These are phyloP conservation scores for Cyclargus thomasi DNA, from an alignment of 1,140 invertebrate species.

Conservation along the genomic window DNA sequence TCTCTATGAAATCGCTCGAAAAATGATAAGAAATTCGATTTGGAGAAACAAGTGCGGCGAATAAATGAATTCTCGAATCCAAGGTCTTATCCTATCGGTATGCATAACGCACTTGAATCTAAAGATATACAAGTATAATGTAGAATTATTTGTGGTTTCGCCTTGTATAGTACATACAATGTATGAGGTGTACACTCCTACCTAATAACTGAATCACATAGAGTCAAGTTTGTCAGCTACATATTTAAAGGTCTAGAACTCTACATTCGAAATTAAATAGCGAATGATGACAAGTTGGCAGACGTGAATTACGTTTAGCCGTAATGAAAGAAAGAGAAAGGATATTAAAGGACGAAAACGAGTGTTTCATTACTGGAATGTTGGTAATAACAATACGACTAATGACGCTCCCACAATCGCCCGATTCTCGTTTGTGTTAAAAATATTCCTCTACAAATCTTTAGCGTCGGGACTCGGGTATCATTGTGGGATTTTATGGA, in stretches of 20 bases:
- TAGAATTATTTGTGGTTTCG: background rate
- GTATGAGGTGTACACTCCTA: too few species aligned
- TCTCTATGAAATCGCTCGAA: constrained; percentile 42
- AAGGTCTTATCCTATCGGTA: constrained; percentile 47
- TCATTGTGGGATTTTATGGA: constrained; percentile 32
- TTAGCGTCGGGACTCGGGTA: constrained; percentile 37
- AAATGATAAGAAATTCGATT: constrained; percentile 40
- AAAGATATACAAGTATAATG: constrained; percentile 38
- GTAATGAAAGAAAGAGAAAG: constrained; percentile 45
- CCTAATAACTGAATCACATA: background rate
- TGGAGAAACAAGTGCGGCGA: constrained; percentile 49
- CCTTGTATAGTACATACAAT: too few species aligned
- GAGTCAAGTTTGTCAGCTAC: background rate
- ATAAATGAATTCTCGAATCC: constrained; percentile 44
- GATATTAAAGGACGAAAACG: constrained; percentile 71
- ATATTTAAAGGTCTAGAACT: background rate
- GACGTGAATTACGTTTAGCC: constrained; percentile 50
- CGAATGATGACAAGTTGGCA: constrained; percentile 39
- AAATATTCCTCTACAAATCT: constrained; percentile 54
- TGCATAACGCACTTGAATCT: constrained; percentile 44
- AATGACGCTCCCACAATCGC: constrained; percentile 61
- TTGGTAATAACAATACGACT: constrained; percentile 74
- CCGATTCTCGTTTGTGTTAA: constrained; percentile 54
- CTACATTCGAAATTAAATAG: constrained; percentile 21
- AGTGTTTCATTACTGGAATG: constrained; percentile 74